Conservation (phyloP, 2,113 vertebrate species). For the Phoxinus phoxinus region DNA sequence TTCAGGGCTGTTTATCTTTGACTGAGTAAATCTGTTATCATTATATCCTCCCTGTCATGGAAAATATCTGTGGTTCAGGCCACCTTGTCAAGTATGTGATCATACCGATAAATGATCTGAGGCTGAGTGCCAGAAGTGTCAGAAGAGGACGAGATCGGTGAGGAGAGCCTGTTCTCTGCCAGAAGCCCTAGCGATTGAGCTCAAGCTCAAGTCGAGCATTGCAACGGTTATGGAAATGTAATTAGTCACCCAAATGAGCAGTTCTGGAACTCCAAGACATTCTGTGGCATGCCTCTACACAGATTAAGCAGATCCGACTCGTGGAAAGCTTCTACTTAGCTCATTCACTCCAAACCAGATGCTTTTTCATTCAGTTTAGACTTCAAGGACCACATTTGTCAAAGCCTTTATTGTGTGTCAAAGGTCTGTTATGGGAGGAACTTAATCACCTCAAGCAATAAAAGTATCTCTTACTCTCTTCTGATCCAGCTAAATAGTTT, state of each 20-base stretch:
- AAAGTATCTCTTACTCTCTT: background rate
- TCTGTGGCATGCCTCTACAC: slow-evolving; percentile 18
- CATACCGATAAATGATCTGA: slow-evolving; percentile 37
- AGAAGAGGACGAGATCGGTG: slow-evolving; percentile 15
- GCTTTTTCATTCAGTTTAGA: slow-evolving; percentile 35
- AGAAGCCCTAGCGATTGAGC: background rate
- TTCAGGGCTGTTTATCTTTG: slow-evolving; percentile 58
- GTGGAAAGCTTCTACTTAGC: slow-evolving; percentile 24
- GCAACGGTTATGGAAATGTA: slow-evolving; percentile 35
- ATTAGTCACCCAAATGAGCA: slow-evolving; percentile 36
- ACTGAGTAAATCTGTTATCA: slow-evolving; percentile 39
- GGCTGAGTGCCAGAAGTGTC: slow-evolving; percentile 29
- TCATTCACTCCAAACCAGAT: slow-evolving; percentile 25
- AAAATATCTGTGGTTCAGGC: slow-evolving; percentile 49
- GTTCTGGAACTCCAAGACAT: slow-evolving; percentile 11
- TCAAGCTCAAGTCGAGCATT: background rate
- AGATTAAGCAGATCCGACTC: slow-evolving; percentile 1
- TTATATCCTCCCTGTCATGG: slow-evolving; percentile 55
- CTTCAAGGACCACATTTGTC: slow-evolving; percentile 33
- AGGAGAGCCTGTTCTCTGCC: slow-evolving; percentile 10
- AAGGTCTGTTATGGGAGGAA: slow-evolving; percentile 26
- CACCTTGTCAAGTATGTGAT: slow-evolving; percentile 48
- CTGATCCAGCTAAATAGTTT: background rate
- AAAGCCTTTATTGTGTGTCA: slow-evolving; percentile 37
- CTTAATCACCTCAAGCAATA: slow-evolving; percentile 24